Evolutionary conservation across 2,113 vertebrate species (phyloP), one percentile per base, ranked within the genome.

Genomic region (Conger conger): DNA sequence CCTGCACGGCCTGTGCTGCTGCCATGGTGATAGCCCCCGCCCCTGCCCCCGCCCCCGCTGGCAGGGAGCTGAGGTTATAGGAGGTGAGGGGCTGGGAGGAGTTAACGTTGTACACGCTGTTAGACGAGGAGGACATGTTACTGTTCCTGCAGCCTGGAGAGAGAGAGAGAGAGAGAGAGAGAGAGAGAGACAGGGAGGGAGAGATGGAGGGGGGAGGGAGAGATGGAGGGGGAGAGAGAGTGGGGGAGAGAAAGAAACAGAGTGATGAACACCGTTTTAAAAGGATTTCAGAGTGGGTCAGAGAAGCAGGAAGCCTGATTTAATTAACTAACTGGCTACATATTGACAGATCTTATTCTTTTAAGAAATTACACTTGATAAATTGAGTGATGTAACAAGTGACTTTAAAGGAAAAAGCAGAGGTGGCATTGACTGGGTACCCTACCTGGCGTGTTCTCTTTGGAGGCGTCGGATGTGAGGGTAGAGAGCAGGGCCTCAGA

Each of bases 11-110:
- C 92, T 99, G 98, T n/a, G 98, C 98, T 8, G 98, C 98, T 82
- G 98, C 98, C 97, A 99, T 99, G 92, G 97, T 99, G 94, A 99
- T 99, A 88, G 98, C 98, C n/a, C 97, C 97, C 7, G 97, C 98
- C 50, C 97, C 98, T 0, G 97, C 95, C 73, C 96, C 96, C 23
- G 94, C 92, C 1, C 94, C 95, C 0, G 97, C 95, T 37, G 98
- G 96, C 89, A 99, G 94, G 7, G 98, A 96, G 93, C 96, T 96
- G 88, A 99, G 95, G 90, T 97, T 98, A 93, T 99, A 99, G 86
- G 98, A 97, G 87, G 97, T 92, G 91, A 98, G 95, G 76, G 98
- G 96, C 89, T 99, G 98, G 85, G 98, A 95, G 85, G 97, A 95
- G 93, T 97, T 98, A 87, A 97, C 97, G 80, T 91, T 99, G 95